These are phyloP conservation scores for Latrodectus geometricus DNA, from an alignment of 1,140 invertebrate genomes.

Conservation along the genomic window DNA sequence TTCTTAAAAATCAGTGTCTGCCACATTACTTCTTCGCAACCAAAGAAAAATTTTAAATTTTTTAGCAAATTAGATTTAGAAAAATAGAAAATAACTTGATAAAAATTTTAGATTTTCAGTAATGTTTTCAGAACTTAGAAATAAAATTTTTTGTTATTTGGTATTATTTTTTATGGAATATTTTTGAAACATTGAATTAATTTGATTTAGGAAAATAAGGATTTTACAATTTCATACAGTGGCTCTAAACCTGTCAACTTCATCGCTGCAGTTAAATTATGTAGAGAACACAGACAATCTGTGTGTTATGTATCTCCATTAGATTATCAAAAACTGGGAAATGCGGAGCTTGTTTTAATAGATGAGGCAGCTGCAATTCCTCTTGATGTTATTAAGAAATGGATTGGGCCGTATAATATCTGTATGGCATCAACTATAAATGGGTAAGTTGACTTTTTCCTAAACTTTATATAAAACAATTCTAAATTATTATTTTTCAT, in stretches of 20 bases:
- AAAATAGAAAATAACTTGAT: too few species aligned
- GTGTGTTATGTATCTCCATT: constrained; percentile 97
- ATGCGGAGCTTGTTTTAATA: constrained; percentile 95
- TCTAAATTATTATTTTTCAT: not conserved
- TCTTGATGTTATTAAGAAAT: constrained; percentile 87
- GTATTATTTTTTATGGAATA: not conserved
- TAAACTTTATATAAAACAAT: not conserved
- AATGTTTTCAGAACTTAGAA: too few species aligned
- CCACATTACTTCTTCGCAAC: too few species aligned
- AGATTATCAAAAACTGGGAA: constrained; percentile 84
- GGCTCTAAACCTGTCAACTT: constrained; percentile 97
- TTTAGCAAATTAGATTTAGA: too few species aligned
- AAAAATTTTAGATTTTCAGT: too few species aligned
- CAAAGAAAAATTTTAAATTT: too few species aligned
- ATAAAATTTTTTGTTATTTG: not conserved
- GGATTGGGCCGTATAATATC: constrained; percentile 88
- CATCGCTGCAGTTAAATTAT: constrained; percentile 91
- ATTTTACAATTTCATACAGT: constrained; percentile 94
- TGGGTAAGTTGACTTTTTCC: constrained; percentile 73
- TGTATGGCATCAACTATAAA: constrained; percentile 98
- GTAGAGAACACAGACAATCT: constrained; percentile 82
- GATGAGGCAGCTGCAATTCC: constrained; percentile 99
- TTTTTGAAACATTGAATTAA: not conserved
- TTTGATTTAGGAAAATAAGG: constrained; percentile 85
- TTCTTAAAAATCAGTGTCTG: too few species aligned